These are phyloP conservation scores for Engystomops pustulosus DNA, from an alignment of 2,113 vertebrate species.

Conservation along the genomic window DNA sequence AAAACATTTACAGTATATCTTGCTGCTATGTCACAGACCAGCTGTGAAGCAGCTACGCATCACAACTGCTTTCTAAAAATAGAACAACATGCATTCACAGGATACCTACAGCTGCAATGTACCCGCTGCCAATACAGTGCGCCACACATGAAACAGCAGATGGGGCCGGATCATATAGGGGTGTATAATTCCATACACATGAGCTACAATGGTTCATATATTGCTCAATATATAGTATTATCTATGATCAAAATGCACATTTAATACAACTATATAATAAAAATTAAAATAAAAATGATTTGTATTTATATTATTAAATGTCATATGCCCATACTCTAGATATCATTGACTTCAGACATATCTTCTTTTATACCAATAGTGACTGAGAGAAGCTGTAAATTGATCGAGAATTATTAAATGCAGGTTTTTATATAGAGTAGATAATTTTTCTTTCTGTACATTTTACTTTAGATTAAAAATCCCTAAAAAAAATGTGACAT, in stretches of 20 bases:
- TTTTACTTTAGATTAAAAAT: too few species aligned
- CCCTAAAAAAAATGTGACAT: too few species aligned
- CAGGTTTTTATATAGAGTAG: too few species aligned
- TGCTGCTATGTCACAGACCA: conserved; percentile 18
- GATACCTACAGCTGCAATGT: neutral
- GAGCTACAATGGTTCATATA: neutral
- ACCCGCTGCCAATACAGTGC: neutral
- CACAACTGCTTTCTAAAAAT: conserved; percentile 32
- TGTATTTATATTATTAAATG: neutral
- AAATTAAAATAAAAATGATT: too few species aligned
- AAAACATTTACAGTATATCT: conserved; percentile 25
- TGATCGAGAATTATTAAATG: too few species aligned
- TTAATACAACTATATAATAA: neutral
- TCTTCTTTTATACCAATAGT: too few species aligned
- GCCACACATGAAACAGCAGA: neutral
- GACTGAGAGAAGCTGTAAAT: too few species aligned
- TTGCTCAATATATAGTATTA: neutral
- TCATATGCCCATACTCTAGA: too few species aligned
- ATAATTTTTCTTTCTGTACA: too few species aligned
- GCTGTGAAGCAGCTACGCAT: conserved; percentile 14
- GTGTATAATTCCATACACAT: neutral
- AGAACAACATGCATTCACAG: neutral
- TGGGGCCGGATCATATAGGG: neutral
- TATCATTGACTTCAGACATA: too few species aligned
- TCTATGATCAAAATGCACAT: neutral